phyloP scores from a whole-genome alignment of 1,140 invertebrate species.

The Lepidurus packardi region DNA sequence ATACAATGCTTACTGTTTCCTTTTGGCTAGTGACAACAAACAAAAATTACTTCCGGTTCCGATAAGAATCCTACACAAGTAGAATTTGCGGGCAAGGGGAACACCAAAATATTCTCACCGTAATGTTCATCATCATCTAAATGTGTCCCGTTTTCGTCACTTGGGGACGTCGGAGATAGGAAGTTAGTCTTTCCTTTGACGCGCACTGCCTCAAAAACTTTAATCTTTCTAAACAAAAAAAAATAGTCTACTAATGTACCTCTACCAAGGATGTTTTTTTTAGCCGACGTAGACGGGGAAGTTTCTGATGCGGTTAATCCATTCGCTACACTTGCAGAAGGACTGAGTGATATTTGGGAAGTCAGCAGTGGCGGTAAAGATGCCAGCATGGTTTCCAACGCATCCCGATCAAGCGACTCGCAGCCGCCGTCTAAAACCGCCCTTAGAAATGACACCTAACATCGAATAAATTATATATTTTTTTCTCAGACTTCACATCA shows the following conservation, averaged over 20 bases:
- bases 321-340: neutral
- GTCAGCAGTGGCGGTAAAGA: conserved; percentile 38
- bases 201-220: neutral
- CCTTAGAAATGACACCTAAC: conserved; percentile 50
- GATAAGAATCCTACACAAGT: neutral
- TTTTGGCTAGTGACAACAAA: neutral
- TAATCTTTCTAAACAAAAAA: neutral
- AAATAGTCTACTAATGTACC: neutral
- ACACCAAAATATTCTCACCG: neutral
- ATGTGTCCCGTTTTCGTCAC: neutral
- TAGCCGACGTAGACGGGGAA: neutral
- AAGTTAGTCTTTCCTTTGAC: neutral
- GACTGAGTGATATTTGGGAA: neutral
- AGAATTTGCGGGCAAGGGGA: neutral
- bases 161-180: neutral
- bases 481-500: conserved; percentile 37
- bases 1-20: neutral
- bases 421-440: conserved; percentile 42
- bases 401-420: conserved; percentile 41
- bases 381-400: conserved; percentile 41
- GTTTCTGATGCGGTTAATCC: neutral
- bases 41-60: neutral
- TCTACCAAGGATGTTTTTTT: neutral
- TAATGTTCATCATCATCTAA: neutral
- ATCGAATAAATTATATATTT: conserved; percentile 39